These are phyloP conservation scores for Catharus bicknelli DNA, from an alignment of 2,113 vertebrate species.

Conservation along the genomic window DNA sequence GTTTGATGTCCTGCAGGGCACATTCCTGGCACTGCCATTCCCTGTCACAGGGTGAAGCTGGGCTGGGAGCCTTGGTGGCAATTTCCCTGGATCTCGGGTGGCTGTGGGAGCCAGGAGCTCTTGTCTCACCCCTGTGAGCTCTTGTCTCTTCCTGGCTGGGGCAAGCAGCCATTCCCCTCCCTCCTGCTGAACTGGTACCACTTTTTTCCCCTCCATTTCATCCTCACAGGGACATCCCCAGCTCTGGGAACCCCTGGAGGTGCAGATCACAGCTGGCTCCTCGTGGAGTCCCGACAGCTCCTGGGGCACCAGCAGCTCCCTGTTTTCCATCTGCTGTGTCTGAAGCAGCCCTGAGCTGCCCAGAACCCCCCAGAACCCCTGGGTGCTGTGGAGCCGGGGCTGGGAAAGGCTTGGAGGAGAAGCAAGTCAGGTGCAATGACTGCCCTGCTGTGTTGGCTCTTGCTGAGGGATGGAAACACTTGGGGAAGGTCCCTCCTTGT, in stretches of 20 bases:
- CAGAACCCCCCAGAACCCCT: background rate
- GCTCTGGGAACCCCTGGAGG: background rate
- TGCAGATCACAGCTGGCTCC: background rate
- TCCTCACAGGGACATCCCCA: accelerated
- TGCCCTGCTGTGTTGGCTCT: accelerated
- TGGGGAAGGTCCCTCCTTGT: background rate
- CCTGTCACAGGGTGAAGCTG: background rate
- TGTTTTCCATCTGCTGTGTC: accelerated
- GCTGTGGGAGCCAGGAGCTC: background rate
- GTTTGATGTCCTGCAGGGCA: background rate
- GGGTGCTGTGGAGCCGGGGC: background rate
- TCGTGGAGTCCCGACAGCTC: accelerated
- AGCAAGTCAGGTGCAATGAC: accelerated
- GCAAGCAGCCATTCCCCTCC: background rate
- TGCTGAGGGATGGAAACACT: background rate
- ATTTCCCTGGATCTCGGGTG: accelerated
- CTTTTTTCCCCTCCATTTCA: background rate
- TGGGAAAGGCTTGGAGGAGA: background rate
- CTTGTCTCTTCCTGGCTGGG: background rate
- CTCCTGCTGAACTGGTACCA: background rate
- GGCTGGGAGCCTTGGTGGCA: background rate
- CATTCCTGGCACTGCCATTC: accelerated
- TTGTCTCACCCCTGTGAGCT: accelerated
- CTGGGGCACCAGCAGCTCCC: background rate
- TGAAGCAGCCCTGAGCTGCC: background rate